Evolutionary conservation across 2,113 vertebrate species (phyloP).

Genomic region (Lethenteron reissneri): DNA sequence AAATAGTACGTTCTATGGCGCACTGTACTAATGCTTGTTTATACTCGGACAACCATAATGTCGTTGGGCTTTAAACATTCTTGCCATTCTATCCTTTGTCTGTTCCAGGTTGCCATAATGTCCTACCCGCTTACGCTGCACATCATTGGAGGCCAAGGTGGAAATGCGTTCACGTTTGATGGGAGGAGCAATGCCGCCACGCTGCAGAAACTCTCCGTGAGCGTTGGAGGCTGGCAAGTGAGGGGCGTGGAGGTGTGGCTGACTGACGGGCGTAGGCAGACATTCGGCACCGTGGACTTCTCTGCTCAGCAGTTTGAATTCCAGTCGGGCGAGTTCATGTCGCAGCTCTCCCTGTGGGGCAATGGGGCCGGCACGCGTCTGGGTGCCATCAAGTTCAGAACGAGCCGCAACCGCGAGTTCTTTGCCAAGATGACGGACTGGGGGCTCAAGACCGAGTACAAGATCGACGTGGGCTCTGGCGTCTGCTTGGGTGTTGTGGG

Average conservation of each 20-base stretch:
- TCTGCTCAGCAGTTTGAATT: conserved; percentile 11
- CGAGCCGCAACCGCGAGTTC: conserved; percentile 8
- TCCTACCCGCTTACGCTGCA: too few relatives aligned
- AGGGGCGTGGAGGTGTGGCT: conserved; percentile 12
- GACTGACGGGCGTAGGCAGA: conserved; percentile 3
- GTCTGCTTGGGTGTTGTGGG: conserved; percentile 13
- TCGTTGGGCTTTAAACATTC: too few relatives aligned
- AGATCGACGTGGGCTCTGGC: conserved; percentile 12
- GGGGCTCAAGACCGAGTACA: conserved; percentile 12
- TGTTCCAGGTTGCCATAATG: too few relatives aligned
- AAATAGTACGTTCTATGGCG: too few relatives aligned
- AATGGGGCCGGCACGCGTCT: conserved; percentile 14
- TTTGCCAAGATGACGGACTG: conserved; percentile 12
- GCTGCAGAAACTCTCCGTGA: conserved; percentile 13
- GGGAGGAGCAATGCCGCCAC: conserved; percentile 10
- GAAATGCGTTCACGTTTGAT: conserved; percentile 4
- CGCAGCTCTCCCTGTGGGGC: conserved; percentile 14
- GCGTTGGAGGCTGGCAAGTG: conserved; percentile 12
- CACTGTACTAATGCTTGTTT: too few relatives aligned
- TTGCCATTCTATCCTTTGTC: too few relatives aligned
- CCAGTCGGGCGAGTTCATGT: conserved; percentile 11
- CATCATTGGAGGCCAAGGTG: conserved; percentile 6
- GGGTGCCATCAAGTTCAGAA: conserved; percentile 14
- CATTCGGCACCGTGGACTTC: conserved; percentile 8
- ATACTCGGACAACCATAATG: too few relatives aligned